Base-by-base conservation (phyloP, 2,113 vertebrate species). In the Psettodes erumei region DNA sequence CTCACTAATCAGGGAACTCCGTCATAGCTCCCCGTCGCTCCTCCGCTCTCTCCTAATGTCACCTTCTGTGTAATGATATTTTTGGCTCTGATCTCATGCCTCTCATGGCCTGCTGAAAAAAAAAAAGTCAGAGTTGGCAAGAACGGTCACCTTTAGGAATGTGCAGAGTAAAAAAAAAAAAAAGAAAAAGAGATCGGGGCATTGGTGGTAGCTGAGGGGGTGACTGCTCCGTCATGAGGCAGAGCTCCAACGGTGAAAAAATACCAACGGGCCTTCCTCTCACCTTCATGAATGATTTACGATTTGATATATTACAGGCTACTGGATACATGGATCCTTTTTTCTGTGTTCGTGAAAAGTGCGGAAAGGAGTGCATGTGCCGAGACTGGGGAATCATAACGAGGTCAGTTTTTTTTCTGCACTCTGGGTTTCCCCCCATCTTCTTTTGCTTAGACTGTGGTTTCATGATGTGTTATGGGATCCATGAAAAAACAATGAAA, bases 1-100 rank as follows among this genome's bases (percentile, higher is more conserved):
- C 68, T 78, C 79, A 75, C 89, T 93, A 93, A 93, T 93, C 92
- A 93, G 87, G 89, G 90, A 93, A 93, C 86, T 92, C 91, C 86
- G 90, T 90, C 90, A 92, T 83, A 53, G 80, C 71, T 63, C 86
- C 84, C 86, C 28, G 72, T 84, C 56, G 79, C 77, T 71, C 19
- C 62, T 59, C 79, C 42, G 60, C 45, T 12, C 74, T 82, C 78
- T 70, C 71, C 68, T 74, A 83, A 84, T 88, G 84, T 91, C 87
- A 87, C 62, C 74, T 81, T 71, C 75, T 79, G 77, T 81, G 76
- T 79, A 63, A 82, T 86, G 70, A 72, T 93, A 94, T 94, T 93
- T 93, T 90, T 90, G 86, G 88, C 75, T 68, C 48, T 83, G 80
- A 72, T 89, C 77, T 92, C 88, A 93, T 91, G 74, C 85, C 40